Evolutionary conservation across 2,797 vertebrate species (phyloP).

Genomic region (Ctenosaura bakeri): DNA sequence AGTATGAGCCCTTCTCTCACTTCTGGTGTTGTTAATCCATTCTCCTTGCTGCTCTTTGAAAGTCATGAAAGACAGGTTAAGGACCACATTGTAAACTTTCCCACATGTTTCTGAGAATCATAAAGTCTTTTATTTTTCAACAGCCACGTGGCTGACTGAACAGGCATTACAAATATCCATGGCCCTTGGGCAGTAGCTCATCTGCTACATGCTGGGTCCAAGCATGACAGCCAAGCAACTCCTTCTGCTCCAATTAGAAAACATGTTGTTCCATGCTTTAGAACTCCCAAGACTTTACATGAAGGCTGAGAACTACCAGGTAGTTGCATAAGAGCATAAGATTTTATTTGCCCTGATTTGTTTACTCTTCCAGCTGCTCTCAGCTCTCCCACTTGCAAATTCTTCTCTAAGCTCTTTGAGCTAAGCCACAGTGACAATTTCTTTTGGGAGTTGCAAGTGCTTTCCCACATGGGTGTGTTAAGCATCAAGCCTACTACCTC

Average conservation of each 20-base stretch:
- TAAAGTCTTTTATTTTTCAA: background rate
- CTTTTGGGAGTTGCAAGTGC: background rate
- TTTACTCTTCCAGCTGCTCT: slow-evolving; percentile 16
- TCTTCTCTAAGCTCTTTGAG: slow-evolving; percentile 24
- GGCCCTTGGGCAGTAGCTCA: background rate
- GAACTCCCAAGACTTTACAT: background rate
- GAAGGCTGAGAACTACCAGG: background rate
- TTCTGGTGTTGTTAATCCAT: background rate
- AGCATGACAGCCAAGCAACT: slow-evolving; percentile 10
- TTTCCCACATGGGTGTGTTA: background rate
- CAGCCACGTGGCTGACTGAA: background rate
- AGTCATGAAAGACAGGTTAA: background rate
- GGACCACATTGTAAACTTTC: background rate
- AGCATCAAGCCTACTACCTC: background rate
- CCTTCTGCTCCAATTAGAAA: background rate
- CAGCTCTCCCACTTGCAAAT: slow-evolving; percentile 5
- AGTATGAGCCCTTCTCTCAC: background rate
- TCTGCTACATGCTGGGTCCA: background rate
- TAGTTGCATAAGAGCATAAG: background rate
- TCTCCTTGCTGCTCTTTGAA: background rate
- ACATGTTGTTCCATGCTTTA: background rate
- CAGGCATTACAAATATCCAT: background rate
- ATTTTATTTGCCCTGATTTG: slow-evolving; percentile 19
- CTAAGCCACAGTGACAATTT: background rate
- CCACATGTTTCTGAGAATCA: background rate